Evolutionary conservation across 2,888 invertebrate species (phyloP), one percentile per base, ranked within the genome.

Genomic region (Acronicta aceris): DNA sequence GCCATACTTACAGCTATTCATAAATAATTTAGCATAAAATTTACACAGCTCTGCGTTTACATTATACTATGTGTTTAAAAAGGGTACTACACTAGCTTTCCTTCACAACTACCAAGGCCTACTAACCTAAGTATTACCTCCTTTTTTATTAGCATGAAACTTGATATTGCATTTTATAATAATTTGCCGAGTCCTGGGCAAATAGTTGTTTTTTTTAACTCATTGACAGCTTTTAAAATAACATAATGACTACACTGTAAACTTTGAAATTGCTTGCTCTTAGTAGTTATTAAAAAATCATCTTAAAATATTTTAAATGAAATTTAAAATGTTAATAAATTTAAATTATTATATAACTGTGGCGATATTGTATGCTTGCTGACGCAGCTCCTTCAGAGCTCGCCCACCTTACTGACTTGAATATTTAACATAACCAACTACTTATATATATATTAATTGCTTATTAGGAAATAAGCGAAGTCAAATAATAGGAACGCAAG

Each of bases 11-110:
- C 50, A 80, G 66, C 86, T 91, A 90, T 51, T 79, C 85, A 92
- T 93, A 92, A 93, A 93, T 93, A 93, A 92, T 86, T 91, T 89
- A 89, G 89, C 89, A 69, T 88, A 84, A 70, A 83, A 85, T 89
- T 82, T 91, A 92, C 88, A 92, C 87, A 88, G 89, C 88, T 86
- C 79, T 65, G 78, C 81, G 70, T 71, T 81, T 81, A 80, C 69
- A 79, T 70, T 75, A 78, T 38, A 74, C 65, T 74, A 79, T 43
- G 54, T 72, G 68, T 65, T 71, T 65, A 76, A 73, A 71, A 63
- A 73, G 73, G 43, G 41, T 61, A 67, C 70, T 70, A 72, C 69
- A 63, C 79, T 78, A 78, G 72, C 77, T 58, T 76, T 53, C 59
- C 63, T 69, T 68, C 60, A 59, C 48, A 78, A 72, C 71, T 83